phyloP scores from a whole-genome alignment of 2,113 vertebrate species.

The Nothoprocta pentlandii region DNA sequence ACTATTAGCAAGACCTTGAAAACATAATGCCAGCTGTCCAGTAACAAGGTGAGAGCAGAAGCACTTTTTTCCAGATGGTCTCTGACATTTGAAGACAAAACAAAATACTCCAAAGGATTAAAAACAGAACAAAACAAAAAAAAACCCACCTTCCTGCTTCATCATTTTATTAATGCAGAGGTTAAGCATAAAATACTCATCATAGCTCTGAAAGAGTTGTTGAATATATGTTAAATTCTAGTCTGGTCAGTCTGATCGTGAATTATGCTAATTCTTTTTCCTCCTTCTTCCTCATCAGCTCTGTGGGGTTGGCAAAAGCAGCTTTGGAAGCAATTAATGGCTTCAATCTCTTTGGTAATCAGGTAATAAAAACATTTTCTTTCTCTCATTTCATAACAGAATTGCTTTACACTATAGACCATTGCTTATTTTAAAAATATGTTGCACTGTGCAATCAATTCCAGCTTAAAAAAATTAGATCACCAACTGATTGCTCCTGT shows the following conservation, averaged over 20 bases:
- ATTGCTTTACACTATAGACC: neutral
- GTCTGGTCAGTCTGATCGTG: neutral
- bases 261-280: neutral
- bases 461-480: neutral
- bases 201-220: neutral
- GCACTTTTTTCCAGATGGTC: conserved; percentile 21
- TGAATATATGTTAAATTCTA: neutral
- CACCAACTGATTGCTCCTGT: neutral
- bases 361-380: conserved; percentile 82
- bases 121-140: neutral
- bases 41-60: conserved; percentile 32
- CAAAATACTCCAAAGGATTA: conserved; percentile 23
- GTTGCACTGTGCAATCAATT: neutral
- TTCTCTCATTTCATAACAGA: conserved; percentile 1
- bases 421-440: neutral
- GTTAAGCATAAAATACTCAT: neutral
- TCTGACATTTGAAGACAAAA: conserved; percentile 45
- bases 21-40: neutral
- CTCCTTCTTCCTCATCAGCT: conserved; percentile 77
- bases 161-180: neutral
- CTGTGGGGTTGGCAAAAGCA: conserved; percentile 96
- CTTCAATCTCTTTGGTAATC: conserved; percentile 99
- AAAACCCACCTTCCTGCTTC: neutral
- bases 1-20: neutral
- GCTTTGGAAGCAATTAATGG: conserved; percentile 98